Percentiles rank a stretch among this genome's conserved stretches.
These are phyloP conservation scores for Physeter macrocephalus DNA, from an alignment of 2,113 vertebrate genomes.

Conservation along the genomic window DNA sequence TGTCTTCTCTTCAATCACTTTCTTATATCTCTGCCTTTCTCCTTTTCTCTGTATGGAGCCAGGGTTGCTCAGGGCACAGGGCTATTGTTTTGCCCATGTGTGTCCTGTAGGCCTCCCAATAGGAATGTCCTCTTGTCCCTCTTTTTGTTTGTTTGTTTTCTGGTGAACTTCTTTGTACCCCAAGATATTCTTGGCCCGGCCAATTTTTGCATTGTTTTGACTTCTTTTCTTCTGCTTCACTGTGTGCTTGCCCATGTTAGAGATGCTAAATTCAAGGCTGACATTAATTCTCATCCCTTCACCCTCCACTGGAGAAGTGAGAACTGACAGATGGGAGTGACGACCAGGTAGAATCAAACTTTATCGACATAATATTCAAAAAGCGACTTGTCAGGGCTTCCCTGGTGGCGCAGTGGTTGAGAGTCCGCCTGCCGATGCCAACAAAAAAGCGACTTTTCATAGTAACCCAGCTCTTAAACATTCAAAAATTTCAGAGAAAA, in stretches of 20 bases:
- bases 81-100: accelerated
- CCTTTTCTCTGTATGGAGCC: not conserved
- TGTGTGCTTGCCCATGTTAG: not conserved
- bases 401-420: too few species aligned
- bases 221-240: not conserved
- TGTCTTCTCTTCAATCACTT: not conserved
- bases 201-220: not conserved
- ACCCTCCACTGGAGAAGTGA: not conserved
- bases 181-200: not conserved
- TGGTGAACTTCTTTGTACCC: not conserved
- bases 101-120: not conserved
- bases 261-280: not conserved
- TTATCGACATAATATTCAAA: not conserved
- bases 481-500: not conserved
- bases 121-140: not conserved
- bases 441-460: not conserved
- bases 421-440: too few species aligned
- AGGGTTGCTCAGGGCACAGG: not conserved
- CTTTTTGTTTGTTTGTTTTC: not conserved
- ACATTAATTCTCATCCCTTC: not conserved
- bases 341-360: not conserved
- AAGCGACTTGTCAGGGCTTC: not conserved
- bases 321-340: not conserved
- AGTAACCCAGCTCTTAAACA: not conserved
- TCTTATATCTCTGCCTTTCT: not conserved